Evolutionary conservation across 1,140 invertebrate species (phyloP).

Genomic region (Physella acuta): DNA sequence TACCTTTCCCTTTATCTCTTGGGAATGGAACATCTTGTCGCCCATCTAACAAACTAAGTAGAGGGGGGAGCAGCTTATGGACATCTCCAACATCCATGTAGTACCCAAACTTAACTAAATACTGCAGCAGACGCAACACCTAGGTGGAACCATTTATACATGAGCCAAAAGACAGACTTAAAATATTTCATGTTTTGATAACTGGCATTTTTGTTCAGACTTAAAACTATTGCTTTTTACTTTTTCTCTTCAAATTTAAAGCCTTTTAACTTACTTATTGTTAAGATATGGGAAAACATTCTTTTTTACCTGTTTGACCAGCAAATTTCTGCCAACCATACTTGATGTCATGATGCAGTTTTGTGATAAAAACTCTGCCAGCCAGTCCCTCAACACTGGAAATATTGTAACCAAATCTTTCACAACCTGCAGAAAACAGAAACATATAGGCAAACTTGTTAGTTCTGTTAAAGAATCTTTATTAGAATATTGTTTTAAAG

Average conservation of each 20-base stretch:
- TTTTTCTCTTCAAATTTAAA: too few species aligned
- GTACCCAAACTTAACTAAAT: conserved; percentile 60
- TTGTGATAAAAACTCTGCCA: conserved; percentile 55
- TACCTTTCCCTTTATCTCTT: conserved; percentile 52
- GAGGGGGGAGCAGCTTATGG: conserved; percentile 50
- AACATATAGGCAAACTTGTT: too few species aligned
- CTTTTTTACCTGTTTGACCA: conserved; percentile 55
- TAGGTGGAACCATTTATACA: conserved; percentile 27
- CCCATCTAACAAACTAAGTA: conserved; percentile 56
- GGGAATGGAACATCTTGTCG: conserved; percentile 57
- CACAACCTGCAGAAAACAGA: conserved; percentile 51
- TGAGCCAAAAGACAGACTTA: background rate
- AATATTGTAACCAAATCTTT: conserved; percentile 56
- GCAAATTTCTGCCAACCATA: conserved; percentile 55
- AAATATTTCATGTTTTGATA: background rate
- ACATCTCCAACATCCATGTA: conserved; percentile 58
- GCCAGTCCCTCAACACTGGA: conserved; percentile 57
- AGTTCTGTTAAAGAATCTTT: too few species aligned
- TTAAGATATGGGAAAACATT: too few species aligned
- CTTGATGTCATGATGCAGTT: conserved; percentile 59
- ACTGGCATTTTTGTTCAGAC: background rate
- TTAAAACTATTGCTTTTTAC: too few species aligned
- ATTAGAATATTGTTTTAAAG: too few species aligned
- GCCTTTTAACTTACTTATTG: too few species aligned
- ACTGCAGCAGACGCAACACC: conserved; percentile 55